Evolutionary conservation across 2,888 invertebrate genomes (phyloP).

Genomic region (Embidobia sp.): DNA sequence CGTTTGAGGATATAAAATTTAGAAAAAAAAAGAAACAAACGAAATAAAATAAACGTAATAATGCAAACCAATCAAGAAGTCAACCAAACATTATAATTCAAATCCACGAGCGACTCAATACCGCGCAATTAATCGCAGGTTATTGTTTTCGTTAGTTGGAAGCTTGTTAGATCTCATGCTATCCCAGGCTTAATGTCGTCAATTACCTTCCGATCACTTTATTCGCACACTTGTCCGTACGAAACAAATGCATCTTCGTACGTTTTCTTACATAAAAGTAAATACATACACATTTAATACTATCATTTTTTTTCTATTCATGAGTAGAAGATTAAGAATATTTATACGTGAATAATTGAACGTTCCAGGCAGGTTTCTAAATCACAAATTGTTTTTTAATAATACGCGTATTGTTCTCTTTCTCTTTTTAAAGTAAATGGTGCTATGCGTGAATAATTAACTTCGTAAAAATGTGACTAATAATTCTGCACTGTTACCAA

Average conservation of each 20-base stretch:
- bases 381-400: slow-evolving; percentile 35
- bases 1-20: slow-evolving; percentile 22
- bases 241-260: slow-evolving; percentile 2
- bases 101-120: neutral
- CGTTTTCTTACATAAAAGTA: slow-evolving; percentile 1
- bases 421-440: slow-evolving; percentile 21
- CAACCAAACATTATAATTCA: slow-evolving; percentile 21
- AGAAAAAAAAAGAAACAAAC: too few relatives aligned
- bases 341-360: slow-evolving; percentile 18
- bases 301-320: slow-evolving; percentile 5
- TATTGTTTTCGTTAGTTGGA: slow-evolving; percentile 50
- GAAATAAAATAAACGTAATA: slow-evolving; percentile 25
- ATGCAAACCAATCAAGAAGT: slow-evolving; percentile 32
- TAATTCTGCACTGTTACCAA: slow-evolving; percentile 36
- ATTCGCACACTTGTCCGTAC: neutral
- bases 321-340: neutral
- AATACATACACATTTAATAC: slow-evolving; percentile 5
- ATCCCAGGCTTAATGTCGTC: slow-evolving; percentile 45
- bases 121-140: slow-evolving; percentile 37
- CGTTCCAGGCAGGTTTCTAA: slow-evolving; percentile 10
- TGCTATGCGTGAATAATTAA: slow-evolving; percentile 49
- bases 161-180: slow-evolving; percentile 63
- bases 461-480: slow-evolving; percentile 29
- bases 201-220: neutral
- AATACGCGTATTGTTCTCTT: slow-evolving; percentile 7